These are phyloP conservation scores for Leucoraja erinaceus DNA, from an alignment of 2,113 vertebrate genomes.

Conservation along the genomic window DNA sequence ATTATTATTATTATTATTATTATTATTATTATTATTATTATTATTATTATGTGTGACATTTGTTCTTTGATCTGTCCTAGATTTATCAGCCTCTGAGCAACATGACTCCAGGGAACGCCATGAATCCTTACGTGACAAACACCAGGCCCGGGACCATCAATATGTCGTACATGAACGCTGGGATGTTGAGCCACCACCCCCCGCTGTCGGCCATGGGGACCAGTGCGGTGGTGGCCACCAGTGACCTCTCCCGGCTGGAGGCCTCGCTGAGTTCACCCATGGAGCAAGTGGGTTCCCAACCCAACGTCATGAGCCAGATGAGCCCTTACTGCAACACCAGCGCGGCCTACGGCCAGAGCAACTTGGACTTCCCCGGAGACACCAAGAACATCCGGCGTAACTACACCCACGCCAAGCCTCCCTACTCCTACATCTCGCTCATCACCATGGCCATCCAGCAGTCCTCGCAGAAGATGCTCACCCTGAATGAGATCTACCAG, in stretches of 20 bases:
- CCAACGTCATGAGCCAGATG: not conserved
- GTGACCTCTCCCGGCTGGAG: constrained; percentile 36
- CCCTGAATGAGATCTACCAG: constrained; percentile 47
- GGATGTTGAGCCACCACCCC: not conserved
- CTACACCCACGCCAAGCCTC: constrained; percentile 47
- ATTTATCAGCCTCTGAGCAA: constrained; percentile 9
- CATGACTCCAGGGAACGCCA: constrained; percentile 38
- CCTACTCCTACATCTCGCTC: constrained; percentile 36
- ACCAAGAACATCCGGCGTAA: constrained; percentile 41
- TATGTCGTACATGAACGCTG: constrained; percentile 40
- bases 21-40: too few species aligned
- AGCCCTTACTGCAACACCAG: not conserved
- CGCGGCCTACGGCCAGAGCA: constrained; percentile 39
- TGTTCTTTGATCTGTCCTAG: not conserved
- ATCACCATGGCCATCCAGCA: constrained; percentile 50
- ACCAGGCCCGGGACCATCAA: constrained; percentile 12
- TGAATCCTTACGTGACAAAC: constrained; percentile 39
- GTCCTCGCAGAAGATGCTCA: constrained; percentile 45
- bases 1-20: too few species aligned
- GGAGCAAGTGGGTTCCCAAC: constrained; percentile 18
- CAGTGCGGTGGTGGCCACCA: constrained; percentile 20
- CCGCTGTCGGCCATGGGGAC: constrained; percentile 21
- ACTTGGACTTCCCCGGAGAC: constrained; percentile 42
- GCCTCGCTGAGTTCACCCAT: not conserved
- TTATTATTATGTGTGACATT: too few species aligned